Percentiles rank a stretch among this genome's conserved stretches.
phyloP scores from a whole-genome alignment of 1,140 invertebrate species.

The Mycetomoellerius zeteki region DNA sequence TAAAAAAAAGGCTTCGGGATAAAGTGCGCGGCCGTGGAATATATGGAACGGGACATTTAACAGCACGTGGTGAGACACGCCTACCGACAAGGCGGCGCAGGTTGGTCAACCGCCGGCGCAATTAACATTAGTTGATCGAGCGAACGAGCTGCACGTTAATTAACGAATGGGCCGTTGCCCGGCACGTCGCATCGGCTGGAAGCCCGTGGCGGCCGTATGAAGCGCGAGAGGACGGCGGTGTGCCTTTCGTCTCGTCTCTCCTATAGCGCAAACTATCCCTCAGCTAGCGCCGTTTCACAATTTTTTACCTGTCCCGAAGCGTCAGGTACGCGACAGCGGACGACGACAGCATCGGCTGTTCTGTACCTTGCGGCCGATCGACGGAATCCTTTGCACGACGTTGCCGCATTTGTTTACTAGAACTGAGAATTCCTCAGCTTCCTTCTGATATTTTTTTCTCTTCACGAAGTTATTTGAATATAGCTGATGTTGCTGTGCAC shows the following conservation, averaged over 20 bases:
- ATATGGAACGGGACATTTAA: slow-evolving; percentile 73
- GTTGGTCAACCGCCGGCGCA: slow-evolving; percentile 73
- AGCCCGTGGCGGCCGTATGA: slow-evolving; percentile 47
- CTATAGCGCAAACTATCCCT: slow-evolving; percentile 64
- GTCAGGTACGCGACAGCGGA: slow-evolving; percentile 71
- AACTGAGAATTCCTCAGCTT: slow-evolving; percentile 55
- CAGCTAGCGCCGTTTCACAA: slow-evolving; percentile 63
- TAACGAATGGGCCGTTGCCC: slow-evolving; percentile 78
- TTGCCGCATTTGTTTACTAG: slow-evolving; percentile 71
- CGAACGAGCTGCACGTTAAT: slow-evolving; percentile 81
- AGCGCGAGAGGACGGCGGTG: slow-evolving; percentile 69
- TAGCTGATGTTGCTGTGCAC: background rate
- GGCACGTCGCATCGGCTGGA: slow-evolving; percentile 48
- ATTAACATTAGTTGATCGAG: slow-evolving; percentile 77
- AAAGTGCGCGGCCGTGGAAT: slow-evolving; percentile 58
- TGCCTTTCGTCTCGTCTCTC: slow-evolving; percentile 75
- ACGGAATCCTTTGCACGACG: slow-evolving; percentile 65
- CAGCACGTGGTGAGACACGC: slow-evolving; percentile 77
- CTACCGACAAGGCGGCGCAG: slow-evolving; percentile 70
- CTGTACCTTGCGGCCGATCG: slow-evolving; percentile 62
- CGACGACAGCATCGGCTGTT: slow-evolving; percentile 68
- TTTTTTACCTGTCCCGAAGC: slow-evolving; percentile 71
- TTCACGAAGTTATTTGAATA: slow-evolving; percentile 36
- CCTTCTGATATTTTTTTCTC: background rate
- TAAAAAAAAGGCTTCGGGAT: slow-evolving; percentile 63